Evolutionary conservation across 2,888 invertebrate genomes (phyloP), one percentile per base, ranked within the genome.

Genomic region (Tineola bisselliella): DNA sequence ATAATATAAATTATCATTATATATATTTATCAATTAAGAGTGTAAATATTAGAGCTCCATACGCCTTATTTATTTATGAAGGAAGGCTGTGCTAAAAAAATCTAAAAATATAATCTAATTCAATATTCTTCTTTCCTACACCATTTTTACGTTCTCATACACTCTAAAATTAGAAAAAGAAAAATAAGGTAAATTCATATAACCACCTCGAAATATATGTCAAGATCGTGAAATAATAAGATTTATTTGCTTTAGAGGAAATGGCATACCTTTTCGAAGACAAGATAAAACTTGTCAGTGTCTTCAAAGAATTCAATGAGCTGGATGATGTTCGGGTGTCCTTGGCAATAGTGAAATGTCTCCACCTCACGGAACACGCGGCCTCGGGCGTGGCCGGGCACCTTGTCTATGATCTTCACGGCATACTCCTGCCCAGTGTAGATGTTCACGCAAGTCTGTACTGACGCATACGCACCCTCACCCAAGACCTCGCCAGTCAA

Each of bases 301-400:
- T 98, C 98, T 88, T 98, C 98, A 84, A 97, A 96, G 89, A 95
- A 96, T 84, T 99, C 98, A 72, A 96, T 93, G 82, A 99, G 91
- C 88, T 98, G 97, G 79, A 99, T 94, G 84, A 99, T 98, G 84
- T 98, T 97, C 64, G 95, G 94, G 88, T 99, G 98, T 69, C 96
- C 96, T 86, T 96, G 94, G 88, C 98, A 99, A 87, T 98, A 95
- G 88, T 98, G 96, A 91, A 99, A 98, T 67, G 97, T 98, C 89
- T 99, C 98, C 75, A 99, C 98, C 87, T 99, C 99, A 71, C 97
- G 95, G 89, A 98, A 96, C 71, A 99, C 96, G 75, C 98, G 91
- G 74, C 94, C 94, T 70, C 98, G 92, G 73, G 96, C 96, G 88
- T 97, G 97, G 66, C 95, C 95, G 68, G 96, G 95, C 75, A 95